These are phyloP conservation scores for Drosophila bunnanda DNA, from an alignment of 2,888 invertebrate genomes.

Conservation along the genomic window DNA sequence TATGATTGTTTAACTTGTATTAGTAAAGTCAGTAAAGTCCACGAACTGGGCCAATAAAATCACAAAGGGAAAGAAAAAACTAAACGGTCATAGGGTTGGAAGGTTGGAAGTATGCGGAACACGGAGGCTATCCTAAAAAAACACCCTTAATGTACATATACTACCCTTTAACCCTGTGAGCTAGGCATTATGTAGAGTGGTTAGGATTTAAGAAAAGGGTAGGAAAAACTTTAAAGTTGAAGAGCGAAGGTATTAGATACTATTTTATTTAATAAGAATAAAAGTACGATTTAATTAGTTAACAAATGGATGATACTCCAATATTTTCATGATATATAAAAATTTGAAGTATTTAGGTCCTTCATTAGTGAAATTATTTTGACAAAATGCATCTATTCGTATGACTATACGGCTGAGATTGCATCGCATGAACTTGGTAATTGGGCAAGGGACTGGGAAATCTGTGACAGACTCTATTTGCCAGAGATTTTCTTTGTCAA, in stretches of 20 bases:
- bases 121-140: not conserved
- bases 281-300: not conserved
- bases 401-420: not conserved
- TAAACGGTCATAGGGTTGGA: not conserved
- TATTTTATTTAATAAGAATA: not conserved
- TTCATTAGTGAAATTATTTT: not conserved
- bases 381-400: not conserved
- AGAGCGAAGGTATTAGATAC: not conserved
- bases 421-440: slow-evolving; percentile 8
- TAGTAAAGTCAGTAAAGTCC: slow-evolving; percentile 52
- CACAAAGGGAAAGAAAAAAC: not conserved
- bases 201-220: not conserved
- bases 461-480: slow-evolving; percentile 4
- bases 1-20: slow-evolving; percentile 55
- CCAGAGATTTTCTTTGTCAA: slow-evolving; percentile 21
- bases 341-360: not conserved
- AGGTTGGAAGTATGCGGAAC: not conserved
- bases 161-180: not conserved
- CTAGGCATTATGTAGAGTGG: not conserved
- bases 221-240: not conserved
- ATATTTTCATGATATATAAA: not conserved
- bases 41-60: slow-evolving; percentile 1
- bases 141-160: not conserved
- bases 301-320: too few species aligned
- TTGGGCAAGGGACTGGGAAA: slow-evolving; percentile 17